These are phyloP conservation scores for Trigoniulus corallinus DNA, from an alignment of 1,140 invertebrate genomes.

Conservation along the genomic window DNA sequence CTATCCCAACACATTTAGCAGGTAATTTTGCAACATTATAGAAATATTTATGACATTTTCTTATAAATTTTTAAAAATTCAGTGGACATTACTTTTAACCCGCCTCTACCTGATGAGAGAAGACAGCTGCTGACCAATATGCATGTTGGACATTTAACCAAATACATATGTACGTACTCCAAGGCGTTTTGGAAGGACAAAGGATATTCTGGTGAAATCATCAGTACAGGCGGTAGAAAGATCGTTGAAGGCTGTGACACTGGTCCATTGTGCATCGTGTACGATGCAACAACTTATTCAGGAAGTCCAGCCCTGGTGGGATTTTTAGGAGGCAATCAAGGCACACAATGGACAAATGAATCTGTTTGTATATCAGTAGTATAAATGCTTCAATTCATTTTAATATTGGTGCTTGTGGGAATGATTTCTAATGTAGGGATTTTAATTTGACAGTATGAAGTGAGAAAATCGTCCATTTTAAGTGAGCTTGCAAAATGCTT, in stretches of 20 bases:
- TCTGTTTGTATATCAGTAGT: no score
- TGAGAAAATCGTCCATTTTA: constrained; percentile 23
- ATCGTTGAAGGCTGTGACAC: constrained; percentile 15
- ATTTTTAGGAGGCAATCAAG: constrained; percentile 26
- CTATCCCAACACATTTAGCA: constrained; percentile 4
- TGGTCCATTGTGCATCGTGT: constrained; percentile 26
- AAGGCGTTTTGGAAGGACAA: constrained; percentile 28
- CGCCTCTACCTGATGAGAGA: constrained; percentile 20
- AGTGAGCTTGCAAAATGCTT: constrained; percentile 23
- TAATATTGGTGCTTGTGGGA: no score
- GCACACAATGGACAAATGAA: constrained; percentile 17
- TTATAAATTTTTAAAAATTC: constrained; percentile 5
- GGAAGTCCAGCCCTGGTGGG: constrained; percentile 26
- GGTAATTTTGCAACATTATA: constrained; percentile 13
- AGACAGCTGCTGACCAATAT: constrained; percentile 21
- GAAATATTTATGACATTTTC: constrained; percentile 8
- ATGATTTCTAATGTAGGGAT: no score
- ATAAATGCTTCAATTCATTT: no score
- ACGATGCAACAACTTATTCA: constrained; percentile 25
- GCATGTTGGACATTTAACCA: constrained; percentile 24
- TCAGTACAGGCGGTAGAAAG: constrained; percentile 23
- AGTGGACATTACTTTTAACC: constrained; percentile 23
- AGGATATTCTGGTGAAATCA: constrained; percentile 27
- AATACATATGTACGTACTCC: constrained; percentile 27
- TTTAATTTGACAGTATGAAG: constrained; percentile 15